A percentile compares a stretch with the other conserved stretches of the same genome.
Conservation (phyloP, 2,113 vertebrate genomes). For the Salvelinus alpinus region DNA sequence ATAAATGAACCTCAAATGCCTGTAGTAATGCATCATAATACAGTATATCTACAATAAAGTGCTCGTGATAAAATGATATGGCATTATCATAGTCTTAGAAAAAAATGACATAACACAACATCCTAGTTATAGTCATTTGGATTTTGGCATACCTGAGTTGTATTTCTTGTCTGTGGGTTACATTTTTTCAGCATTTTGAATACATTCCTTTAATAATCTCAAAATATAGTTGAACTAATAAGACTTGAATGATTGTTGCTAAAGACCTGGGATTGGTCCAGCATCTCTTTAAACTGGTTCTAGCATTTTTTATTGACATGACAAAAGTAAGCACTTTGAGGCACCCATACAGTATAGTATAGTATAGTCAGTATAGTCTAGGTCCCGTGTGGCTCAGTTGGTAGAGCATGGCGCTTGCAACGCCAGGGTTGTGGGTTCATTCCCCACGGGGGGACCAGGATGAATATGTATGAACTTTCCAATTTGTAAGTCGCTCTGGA, state of each 20-base stretch:
- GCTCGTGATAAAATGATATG: constrained; percentile 11
- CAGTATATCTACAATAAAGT: constrained; percentile 11
- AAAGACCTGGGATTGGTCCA: background rate
- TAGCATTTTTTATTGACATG: background rate
- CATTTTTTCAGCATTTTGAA: constrained; percentile 34
- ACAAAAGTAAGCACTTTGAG: constrained; percentile 24
- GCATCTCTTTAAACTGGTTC: constrained; percentile 7
- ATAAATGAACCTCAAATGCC: constrained; percentile 1
- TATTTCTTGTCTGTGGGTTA: constrained; percentile 49
- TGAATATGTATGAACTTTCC: too few species aligned
- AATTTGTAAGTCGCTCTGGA: too few species aligned
- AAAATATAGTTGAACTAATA: background rate
- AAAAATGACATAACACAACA: constrained; percentile 7
- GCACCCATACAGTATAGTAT: constrained; percentile 30
- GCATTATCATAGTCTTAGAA: background rate
- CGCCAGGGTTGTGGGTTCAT: too few species aligned
- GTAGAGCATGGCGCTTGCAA: too few species aligned
- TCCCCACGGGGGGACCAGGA: too few species aligned
- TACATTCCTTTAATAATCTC: background rate
- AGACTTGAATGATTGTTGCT: constrained; percentile 2
- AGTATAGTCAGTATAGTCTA: too few species aligned
- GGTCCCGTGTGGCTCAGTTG: too few species aligned
- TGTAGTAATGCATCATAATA: constrained; percentile 4
- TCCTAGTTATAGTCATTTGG: background rate
- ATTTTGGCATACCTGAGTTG: constrained; percentile 44